Percentiles rank a stretch among this genome's conserved stretches.
phyloP scores from a whole-genome alignment of 2,113 vertebrate genomes.

The Thunnus thynnus region DNA sequence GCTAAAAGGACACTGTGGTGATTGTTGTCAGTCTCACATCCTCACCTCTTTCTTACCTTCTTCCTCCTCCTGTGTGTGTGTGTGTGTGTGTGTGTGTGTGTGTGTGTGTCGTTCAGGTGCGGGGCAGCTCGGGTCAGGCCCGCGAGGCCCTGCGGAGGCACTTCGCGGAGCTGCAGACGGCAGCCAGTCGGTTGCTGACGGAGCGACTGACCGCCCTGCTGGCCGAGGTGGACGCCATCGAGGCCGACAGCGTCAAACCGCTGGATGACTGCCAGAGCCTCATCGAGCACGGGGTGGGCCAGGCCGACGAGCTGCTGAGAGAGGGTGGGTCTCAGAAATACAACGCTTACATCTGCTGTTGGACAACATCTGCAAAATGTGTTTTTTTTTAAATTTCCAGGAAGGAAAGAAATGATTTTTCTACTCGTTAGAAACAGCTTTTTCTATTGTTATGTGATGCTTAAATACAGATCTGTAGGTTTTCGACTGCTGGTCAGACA shows the following conservation, averaged over 20 bases:
- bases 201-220: slow-evolving; percentile 69
- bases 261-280: slow-evolving; percentile 80
- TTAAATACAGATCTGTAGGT: not conserved
- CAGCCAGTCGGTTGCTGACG: slow-evolving; percentile 58
- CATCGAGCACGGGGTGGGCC: slow-evolving; percentile 78
- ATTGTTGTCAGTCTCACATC: not conserved
- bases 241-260: slow-evolving; percentile 74
- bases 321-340: slow-evolving; percentile 62
- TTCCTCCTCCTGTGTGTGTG: not conserved
- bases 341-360: not conserved
- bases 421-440: not conserved
- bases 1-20: too few relatives aligned
- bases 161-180: slow-evolving; percentile 73
- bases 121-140: slow-evolving; percentile 78
- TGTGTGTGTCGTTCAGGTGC: slow-evolving; percentile 46
- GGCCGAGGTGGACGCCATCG: slow-evolving; percentile 74
- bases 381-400: accelerated
- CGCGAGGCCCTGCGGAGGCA: slow-evolving; percentile 76
- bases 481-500: not conserved
- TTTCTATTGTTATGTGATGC: not conserved
- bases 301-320: slow-evolving; percentile 79
- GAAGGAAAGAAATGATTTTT: not conserved
- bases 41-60: not conserved
- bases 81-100: not conserved
- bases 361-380: not conserved